Base-by-base conservation (phyloP, 2,888 invertebrate species). In the Pseudoips prasinana region DNA sequence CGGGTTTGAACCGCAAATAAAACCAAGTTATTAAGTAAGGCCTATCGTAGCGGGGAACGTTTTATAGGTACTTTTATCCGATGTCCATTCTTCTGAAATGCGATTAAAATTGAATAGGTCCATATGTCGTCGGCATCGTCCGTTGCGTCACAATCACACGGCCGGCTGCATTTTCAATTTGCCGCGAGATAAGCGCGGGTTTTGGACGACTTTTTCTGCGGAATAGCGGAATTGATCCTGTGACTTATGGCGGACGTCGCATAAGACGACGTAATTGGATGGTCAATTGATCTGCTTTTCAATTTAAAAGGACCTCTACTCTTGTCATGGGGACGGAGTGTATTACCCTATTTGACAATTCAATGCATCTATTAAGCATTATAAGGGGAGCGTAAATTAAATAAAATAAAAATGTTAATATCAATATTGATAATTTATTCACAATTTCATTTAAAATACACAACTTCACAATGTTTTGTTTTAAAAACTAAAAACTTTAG, bases 391-490 rank as follows among this genome's bases (percentile, higher is more conserved):
- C n/a, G 18, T 10, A 42, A 46, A 45, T 44, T 22, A 73, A 76
- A 73, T 69, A 49, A 51, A 54, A 55, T 46, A 64, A 48, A 51
- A 54, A 54, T 46, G 64, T 62, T 77, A 83, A 85, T 87, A 87
- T 87, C 87, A 87, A 85, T 88, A 84, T 83, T 86, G 86, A 88
- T 87, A 86, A 85, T 87, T 88, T 88, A 88, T 86, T 88, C 84
- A 87, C 87, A 87, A 86, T 86, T 87, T 87, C 83, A 86, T 86
- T 86, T 87, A 88, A 88, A 87, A 87, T 88, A 88, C 88, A 87
- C 87, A 87, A 88, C 74, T 86, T 87, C 86, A 87, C 86, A 86
- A 84, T 81, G 78, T 80, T 80, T 76, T 72, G 78, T 82, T 85
- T 85, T 83, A 80, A 64, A 80, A 88, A 87, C 84, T 87, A 85